phyloP scores from a whole-genome alignment of 2,888 invertebrate genomes.

The Pseudoips prasinana region DNA sequence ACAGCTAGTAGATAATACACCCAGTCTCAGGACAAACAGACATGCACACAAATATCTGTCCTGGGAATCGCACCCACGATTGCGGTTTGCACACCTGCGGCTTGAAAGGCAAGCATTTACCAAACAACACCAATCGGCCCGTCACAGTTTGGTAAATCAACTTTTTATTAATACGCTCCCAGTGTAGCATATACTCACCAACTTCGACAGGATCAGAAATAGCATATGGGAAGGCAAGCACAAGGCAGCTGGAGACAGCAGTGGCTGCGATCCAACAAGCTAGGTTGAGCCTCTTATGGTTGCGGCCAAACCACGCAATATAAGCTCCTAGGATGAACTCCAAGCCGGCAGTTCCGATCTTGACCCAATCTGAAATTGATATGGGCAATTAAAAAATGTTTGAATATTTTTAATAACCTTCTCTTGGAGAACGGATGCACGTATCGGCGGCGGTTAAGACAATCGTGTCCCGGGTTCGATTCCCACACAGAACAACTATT shows the following conservation, averaged over 20 bases:
- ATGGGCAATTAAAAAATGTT: too few species aligned
- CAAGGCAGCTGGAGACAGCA: slow-evolving; percentile 47
- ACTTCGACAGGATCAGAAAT: slow-evolving; percentile 41
- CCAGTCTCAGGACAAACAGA: too few species aligned
- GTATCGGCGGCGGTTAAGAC: too few species aligned
- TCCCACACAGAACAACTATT: too few species aligned
- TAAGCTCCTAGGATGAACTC: slow-evolving; percentile 52
- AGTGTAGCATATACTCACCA: slow-evolving; percentile 39
- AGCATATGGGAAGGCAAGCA: slow-evolving; percentile 58
- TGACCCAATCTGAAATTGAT: slow-evolving; percentile 52
- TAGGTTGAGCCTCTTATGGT: slow-evolving; percentile 47
- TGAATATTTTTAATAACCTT: too few species aligned
- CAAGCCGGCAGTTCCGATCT: slow-evolving; percentile 43
- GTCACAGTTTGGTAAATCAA: not conserved
- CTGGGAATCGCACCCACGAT: not conserved
- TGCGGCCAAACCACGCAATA: slow-evolving; percentile 57
- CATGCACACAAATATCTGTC: too few species aligned
- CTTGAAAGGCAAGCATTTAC: not conserved
- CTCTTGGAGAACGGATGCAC: too few species aligned
- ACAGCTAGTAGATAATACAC: too few species aligned
- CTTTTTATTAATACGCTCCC: too few species aligned
- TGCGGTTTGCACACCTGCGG: too few species aligned
- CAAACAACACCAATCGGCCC: not conserved
- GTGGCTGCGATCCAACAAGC: slow-evolving; percentile 51
- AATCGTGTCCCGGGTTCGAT: too few species aligned